Evolutionary conservation across 2,113 vertebrate species (phyloP).

Genomic region (Ramphastos sulfuratus): DNA sequence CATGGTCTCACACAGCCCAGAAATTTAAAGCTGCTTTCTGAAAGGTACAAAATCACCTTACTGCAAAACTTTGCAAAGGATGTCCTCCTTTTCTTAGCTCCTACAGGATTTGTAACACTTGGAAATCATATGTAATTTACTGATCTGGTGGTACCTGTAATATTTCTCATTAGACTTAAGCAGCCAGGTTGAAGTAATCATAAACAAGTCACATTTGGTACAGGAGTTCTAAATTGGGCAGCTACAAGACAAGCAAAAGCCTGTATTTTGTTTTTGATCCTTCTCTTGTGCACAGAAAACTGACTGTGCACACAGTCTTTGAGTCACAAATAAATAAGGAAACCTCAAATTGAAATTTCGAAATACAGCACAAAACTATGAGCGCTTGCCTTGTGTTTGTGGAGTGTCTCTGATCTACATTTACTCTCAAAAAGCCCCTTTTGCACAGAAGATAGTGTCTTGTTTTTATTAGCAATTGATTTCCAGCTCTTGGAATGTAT

Average conservation of each 20-base stretch:
- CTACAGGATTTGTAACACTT: neutral
- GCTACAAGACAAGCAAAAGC: neutral
- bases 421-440: neutral
- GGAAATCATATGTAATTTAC: neutral
- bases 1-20: neutral
- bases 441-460: neutral
- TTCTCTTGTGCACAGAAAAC: neutral
- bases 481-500: neutral
- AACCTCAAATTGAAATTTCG: neutral
- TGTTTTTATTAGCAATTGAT: neutral
- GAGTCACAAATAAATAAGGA: neutral
- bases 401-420: neutral
- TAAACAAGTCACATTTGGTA: neutral
- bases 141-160: neutral
- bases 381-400: neutral
- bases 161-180: neutral
- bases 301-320: neutral
- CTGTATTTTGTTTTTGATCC: neutral
- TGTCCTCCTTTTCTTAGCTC: neutral
- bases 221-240: neutral
- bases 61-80: neutral
- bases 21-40: neutral
- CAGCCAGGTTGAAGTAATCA: neutral
- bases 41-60: neutral
- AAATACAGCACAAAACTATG: neutral